These are phyloP conservation scores for Xylocampa areola DNA, from an alignment of 2,888 invertebrate species.

Conservation along the genomic window DNA sequence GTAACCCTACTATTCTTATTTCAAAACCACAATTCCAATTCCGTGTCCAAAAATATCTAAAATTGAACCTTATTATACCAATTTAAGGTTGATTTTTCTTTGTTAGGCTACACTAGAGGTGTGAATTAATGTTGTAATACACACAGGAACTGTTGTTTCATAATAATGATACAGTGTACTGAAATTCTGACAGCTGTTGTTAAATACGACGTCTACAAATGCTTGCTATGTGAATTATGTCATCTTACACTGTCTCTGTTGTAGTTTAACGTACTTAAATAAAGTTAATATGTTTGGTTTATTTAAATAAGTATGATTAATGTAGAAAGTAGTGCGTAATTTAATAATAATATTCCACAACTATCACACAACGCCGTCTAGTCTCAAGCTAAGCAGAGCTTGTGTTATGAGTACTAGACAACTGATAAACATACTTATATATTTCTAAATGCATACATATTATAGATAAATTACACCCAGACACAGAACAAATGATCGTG, in stretches of 20 bases:
- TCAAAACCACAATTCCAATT: constrained; percentile 13
- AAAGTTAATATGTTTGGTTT: constrained; percentile 24
- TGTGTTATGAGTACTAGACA: too few relatives aligned
- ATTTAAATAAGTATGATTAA: constrained; percentile 10
- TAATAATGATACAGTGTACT: constrained; percentile 53
- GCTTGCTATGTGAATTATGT: constrained; percentile 43
- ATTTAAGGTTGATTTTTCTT: constrained; percentile 14
- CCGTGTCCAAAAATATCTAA: background rate
- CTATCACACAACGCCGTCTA: too few relatives aligned
- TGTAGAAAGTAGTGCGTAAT: background rate
- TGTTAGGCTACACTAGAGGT: constrained; percentile 4
- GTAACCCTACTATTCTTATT: constrained; percentile 21
- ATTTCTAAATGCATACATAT: too few relatives aligned
- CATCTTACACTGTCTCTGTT: constrained; percentile 19
- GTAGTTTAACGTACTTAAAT: constrained; percentile 16
- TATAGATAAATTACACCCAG: too few relatives aligned
- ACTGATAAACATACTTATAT: too few relatives aligned
- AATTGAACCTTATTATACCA: background rate
- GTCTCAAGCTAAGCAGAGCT: too few relatives aligned
- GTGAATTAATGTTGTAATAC: constrained; percentile 39
- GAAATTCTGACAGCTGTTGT: constrained; percentile 51
- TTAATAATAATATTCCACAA: too few relatives aligned
- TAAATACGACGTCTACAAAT: constrained; percentile 53
- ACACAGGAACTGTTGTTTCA: constrained; percentile 39
- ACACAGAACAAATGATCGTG: too few relatives aligned